These are phyloP conservation scores for Trematomus bernacchii DNA, from an alignment of 2,797 vertebrate genomes.

Conservation along the genomic window DNA sequence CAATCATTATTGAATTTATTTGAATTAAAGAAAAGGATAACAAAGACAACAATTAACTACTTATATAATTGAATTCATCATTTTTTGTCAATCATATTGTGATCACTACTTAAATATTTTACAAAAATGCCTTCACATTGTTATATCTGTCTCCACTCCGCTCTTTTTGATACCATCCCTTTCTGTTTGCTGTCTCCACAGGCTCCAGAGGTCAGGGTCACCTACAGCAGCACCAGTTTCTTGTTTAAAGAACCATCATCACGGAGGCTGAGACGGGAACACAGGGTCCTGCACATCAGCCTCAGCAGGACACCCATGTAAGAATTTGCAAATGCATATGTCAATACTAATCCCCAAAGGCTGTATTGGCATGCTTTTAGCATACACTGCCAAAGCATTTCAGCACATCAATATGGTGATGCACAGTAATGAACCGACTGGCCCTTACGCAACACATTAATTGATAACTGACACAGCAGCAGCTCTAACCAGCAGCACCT, in stretches of 20 bases:
- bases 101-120: no score
- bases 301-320: conserved; percentile 24
- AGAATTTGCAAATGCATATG: conserved; percentile 47
- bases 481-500: conserved; percentile 29
- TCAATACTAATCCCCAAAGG: conserved; percentile 40
- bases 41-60: no score
- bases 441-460: conserved; percentile 49
- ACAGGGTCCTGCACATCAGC: background rate
- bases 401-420: conserved; percentile 32
- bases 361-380: conserved; percentile 21
- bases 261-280: background rate
- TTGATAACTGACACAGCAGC: conserved; percentile 36
- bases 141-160: conserved; percentile 2
- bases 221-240: background rate
- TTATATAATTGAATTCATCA: no score
- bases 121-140: background rate
- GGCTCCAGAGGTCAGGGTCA: conserved; percentile 11
- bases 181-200: background rate
- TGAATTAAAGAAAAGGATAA: background rate
- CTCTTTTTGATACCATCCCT: background rate
- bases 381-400: conserved; percentile 26
- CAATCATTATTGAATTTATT: background rate
- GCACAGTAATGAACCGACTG: conserved; percentile 43
- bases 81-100: no score
- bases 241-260: background rate